Evolutionary conservation across 2,797 vertebrate genomes (phyloP).

Genomic region (Vipera latastei): DNA sequence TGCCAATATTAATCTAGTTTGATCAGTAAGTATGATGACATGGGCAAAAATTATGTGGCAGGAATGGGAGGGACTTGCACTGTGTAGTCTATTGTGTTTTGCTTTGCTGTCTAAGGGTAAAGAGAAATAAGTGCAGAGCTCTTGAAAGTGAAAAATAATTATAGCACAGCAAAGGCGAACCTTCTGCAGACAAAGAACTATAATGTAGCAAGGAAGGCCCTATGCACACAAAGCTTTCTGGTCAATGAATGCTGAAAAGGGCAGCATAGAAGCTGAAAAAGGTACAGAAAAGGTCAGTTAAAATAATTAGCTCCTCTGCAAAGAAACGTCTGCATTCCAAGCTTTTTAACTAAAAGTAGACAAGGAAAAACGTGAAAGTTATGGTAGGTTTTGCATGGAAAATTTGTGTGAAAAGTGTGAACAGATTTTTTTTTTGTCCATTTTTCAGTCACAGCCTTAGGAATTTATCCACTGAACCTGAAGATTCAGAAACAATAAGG

Average conservation of each 20-base stretch:
- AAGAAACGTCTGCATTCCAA: neutral
- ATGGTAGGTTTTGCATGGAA: neutral
- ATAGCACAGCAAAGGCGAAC: neutral
- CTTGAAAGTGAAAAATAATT: neutral
- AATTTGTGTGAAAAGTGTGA: neutral
- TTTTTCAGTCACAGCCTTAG: neutral
- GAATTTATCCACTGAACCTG: neutral
- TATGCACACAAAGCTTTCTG: neutral
- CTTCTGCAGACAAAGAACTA: neutral
- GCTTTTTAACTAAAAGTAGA: neutral
- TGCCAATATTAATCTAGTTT: conserved; percentile 62
- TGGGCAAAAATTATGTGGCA: conserved; percentile 38
- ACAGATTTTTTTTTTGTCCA: neutral
- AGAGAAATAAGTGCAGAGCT: neutral
- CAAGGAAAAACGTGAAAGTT: neutral
- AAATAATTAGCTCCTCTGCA: neutral
- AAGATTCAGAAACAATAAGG: neutral
- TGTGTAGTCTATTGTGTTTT: conserved; percentile 47
- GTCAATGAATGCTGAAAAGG: neutral
- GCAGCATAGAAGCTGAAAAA: neutral
- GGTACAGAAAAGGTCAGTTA: neutral
- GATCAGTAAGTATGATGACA: conserved; percentile 36
- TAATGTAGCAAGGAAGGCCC: neutral
- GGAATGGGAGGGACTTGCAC: conserved; percentile 24
- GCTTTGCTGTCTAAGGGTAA: rapidly evolving